Conservation (phyloP, 2,113 vertebrate species). For the Erythrolamprus reginae region DNA sequence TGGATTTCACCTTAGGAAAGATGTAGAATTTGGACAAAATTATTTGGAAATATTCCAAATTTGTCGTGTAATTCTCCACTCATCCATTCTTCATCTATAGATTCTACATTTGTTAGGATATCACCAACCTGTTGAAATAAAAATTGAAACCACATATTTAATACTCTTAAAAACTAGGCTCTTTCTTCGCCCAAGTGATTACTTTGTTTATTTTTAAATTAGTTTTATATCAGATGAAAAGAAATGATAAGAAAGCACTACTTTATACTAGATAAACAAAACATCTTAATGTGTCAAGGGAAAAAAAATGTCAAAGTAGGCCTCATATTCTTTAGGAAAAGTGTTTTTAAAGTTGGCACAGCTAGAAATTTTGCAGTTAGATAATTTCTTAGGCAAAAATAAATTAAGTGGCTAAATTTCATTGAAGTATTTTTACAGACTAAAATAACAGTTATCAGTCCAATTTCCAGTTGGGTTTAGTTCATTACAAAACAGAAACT, state of each 20-base stretch:
- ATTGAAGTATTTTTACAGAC: not conserved
- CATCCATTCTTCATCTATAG: slow-evolving; percentile 86
- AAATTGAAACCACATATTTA: not conserved
- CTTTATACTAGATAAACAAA: not conserved
- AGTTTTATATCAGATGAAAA: not conserved
- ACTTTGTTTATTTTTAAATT: not conserved
- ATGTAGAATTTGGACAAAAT: slow-evolving; percentile 77
- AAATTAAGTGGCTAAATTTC: not conserved
- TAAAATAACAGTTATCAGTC: not conserved
- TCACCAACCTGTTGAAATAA: slow-evolving; percentile 78
- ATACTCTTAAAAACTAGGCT: not conserved
- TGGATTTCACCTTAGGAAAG: slow-evolving; percentile 51
- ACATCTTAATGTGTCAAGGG: not conserved
- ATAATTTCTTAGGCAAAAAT: not conserved
- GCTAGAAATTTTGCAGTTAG: not conserved
- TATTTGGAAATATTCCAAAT: slow-evolving; percentile 85
- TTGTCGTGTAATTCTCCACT: slow-evolving; percentile 78
- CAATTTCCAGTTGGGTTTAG: not conserved
- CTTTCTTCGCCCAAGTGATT: not conserved
- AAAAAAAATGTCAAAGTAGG: not conserved
- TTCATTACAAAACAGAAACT: not conserved
- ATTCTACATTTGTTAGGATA: slow-evolving; percentile 75
- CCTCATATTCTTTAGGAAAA: not conserved
- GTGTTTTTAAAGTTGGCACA: not conserved
- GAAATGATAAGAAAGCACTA: not conserved